Percentiles rank a stretch among this genome's conserved stretches.
phyloP scores from a whole-genome alignment of 2,797 vertebrate species.

The Enteromius trimaculatus region DNA sequence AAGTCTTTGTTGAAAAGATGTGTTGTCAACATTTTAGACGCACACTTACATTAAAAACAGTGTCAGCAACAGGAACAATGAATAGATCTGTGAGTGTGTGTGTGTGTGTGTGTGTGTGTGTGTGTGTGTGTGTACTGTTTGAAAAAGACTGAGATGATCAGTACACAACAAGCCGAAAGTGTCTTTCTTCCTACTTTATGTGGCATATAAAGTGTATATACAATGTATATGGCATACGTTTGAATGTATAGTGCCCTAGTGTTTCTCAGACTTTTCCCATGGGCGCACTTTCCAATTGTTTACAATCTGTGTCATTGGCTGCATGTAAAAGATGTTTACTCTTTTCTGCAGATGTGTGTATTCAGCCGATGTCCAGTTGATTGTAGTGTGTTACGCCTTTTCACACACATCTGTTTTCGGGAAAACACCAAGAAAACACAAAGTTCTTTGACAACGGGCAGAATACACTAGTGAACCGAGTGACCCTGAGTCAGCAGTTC shows the following conservation, averaged over 20 bases:
- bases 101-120: neutral
- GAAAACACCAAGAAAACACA: neutral
- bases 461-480: neutral
- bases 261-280: neutral
- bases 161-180: neutral
- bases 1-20: neutral
- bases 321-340: constrained; percentile 50
- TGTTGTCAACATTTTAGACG: neutral
- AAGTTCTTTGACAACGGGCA: neutral
- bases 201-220: neutral
- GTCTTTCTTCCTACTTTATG: neutral
- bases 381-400: constrained; percentile 2
- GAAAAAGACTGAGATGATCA: neutral
- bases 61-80: neutral
- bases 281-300: constrained; percentile 22
- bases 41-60: neutral
- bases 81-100: neutral
- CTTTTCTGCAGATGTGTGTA: constrained; percentile 31
- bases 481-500: constrained; percentile 13
- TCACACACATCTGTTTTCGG: constrained; percentile 34
- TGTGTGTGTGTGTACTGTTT: neutral
- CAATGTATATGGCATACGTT: neutral
- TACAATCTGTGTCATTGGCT: constrained; percentile 32
- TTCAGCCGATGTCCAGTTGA: neutral
- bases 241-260: neutral